phyloP scores from a whole-genome alignment of 2,797 vertebrate species.

The Pogoniulus pusillus region DNA sequence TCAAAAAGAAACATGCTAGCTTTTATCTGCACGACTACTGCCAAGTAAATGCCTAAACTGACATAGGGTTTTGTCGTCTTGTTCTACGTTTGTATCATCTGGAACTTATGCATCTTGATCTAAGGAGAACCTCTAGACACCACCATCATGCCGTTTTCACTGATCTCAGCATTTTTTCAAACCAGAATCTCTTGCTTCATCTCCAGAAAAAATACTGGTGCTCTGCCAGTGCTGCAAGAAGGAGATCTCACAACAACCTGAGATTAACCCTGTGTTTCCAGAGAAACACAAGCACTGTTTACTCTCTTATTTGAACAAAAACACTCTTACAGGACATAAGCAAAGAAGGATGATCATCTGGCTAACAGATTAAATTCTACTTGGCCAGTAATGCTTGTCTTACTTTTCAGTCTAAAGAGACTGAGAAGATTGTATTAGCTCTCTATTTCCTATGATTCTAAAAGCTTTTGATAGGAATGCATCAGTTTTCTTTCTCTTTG shows the following conservation, averaged over 20 bases:
- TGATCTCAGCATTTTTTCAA: background rate
- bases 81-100: background rate
- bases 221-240: background rate
- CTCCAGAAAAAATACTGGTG: background rate
- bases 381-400: background rate
- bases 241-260: background rate
- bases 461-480: background rate
- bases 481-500: background rate
- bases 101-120: background rate
- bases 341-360: background rate
- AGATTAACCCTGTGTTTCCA: constrained; percentile 1
- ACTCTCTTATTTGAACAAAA: background rate
- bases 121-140: background rate
- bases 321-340: background rate
- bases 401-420: background rate
- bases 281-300: background rate
- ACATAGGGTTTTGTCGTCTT: background rate
- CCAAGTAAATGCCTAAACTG: background rate
- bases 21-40: background rate
- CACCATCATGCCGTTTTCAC: background rate
- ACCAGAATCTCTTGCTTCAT: background rate
- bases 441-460: background rate
- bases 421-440: background rate
- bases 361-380: background rate
- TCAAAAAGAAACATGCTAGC: background rate